Conservation (phyloP, 2,797 vertebrate genomes). For the Ceryle rudis region DNA sequence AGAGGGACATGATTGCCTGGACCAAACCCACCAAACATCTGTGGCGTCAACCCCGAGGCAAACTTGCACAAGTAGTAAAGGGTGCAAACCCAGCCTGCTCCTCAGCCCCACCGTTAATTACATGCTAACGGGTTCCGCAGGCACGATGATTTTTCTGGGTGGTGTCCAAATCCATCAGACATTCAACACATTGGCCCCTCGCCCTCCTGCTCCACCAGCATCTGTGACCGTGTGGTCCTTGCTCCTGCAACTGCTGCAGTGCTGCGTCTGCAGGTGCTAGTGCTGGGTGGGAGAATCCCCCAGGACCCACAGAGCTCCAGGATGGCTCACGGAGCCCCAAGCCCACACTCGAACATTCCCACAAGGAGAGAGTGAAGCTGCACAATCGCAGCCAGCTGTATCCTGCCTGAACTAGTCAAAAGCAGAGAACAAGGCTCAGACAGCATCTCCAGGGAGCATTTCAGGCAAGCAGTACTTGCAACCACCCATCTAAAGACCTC, state of each 20-base stretch:
- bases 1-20: not conserved
- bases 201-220: not conserved
- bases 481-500: not conserved
- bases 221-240: rapidly evolving
- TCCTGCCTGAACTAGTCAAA: not conserved
- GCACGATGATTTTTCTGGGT: not conserved
- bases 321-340: not conserved
- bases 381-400: rapidly evolving
- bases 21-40: not conserved
- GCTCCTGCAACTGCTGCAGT: not conserved
- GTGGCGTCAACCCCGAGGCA: not conserved
- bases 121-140: not conserved
- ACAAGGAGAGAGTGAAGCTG: not conserved
- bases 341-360: not conserved
- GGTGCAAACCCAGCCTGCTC: not conserved
- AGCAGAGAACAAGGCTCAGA: not conserved
- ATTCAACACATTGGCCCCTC: rapidly evolving
- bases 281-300: not conserved
- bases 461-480: not conserved
- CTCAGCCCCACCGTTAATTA: rapidly evolving
- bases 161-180: not conserved
- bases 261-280: rapidly evolving
- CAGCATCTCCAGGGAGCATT: rapidly evolving
- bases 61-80: not conserved
- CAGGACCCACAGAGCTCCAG: not conserved